A percentile compares a stretch with the other conserved stretches of the same genome.
Conservation (phyloP, 2,888 invertebrate species). For the Erebia palarica region DNA sequence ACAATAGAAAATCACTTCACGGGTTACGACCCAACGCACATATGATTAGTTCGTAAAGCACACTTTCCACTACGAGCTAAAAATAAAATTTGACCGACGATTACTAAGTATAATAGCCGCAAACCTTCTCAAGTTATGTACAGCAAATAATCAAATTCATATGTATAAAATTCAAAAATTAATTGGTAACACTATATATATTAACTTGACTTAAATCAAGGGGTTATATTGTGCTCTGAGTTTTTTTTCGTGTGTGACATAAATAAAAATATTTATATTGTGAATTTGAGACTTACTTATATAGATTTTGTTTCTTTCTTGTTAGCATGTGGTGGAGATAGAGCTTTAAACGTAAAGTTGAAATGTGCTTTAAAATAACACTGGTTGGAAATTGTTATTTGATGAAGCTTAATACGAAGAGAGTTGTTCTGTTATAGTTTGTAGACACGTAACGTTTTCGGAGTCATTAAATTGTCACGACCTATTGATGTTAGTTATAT, state of each 20-base stretch:
- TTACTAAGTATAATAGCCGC: no score
- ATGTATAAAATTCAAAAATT: no score
- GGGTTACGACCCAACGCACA: constrained; percentile 38
- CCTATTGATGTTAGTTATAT: constrained; percentile 11
- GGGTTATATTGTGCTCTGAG: no score
- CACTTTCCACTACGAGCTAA: constrained; percentile 2
- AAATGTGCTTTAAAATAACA: constrained; percentile 24
- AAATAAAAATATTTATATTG: no score
- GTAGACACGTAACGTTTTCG: constrained; percentile 22
- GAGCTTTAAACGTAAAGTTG: constrained; percentile 20
- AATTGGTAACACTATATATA: no score
- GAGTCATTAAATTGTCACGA: constrained; percentile 19
- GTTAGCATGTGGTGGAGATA: constrained; percentile 4
- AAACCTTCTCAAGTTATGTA: no score
- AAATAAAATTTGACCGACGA: no score
- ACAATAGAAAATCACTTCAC: constrained; percentile 54
- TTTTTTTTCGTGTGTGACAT: no score
- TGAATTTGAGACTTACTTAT: no score
- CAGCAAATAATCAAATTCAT: no score
- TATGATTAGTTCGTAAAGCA: constrained; percentile 20
- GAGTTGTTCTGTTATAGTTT: constrained; percentile 25
- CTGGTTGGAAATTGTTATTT: constrained; percentile 26
- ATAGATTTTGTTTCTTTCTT: not conserved
- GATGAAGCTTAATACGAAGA: constrained; percentile 27
- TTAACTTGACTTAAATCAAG: no score